Evolutionary conservation across 2,888 invertebrate species (phyloP), one percentile per base, ranked within the genome.

Genomic region (Zhuqinia jingwanae): DNA sequence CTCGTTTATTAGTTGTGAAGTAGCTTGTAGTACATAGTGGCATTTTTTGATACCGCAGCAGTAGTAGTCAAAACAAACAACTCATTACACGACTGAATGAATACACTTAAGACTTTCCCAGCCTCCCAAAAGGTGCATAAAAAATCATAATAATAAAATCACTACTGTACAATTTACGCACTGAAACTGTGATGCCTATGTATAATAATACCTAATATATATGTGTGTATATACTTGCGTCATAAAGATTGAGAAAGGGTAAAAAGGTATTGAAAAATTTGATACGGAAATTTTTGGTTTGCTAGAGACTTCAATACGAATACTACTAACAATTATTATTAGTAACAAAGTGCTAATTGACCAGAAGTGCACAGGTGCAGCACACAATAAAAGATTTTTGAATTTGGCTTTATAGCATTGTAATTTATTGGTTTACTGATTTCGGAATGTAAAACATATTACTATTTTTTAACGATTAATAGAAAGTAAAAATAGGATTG

Each of bases 401-500:
- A 42, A 45, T 68, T 68, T 73, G 50, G 53, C 50, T 73, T n/a
- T 73, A 27, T 20, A 5, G 27, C 17, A 53, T 6, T 53, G 27
- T 50, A 50, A 50, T 50, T 27, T 27, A 73, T 73, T 53, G 70
- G 47, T 42, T 42, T 68, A 45, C 45, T 42, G 27, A 27, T 47
- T 15, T 20, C 8, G 27, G 1, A 63, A 58, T 22, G 50, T n/a
- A 13, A 15, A 15, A 15, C 13, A 42, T 8, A 42, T 42, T 42
- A 50, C 58, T 10, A 20, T 13, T 36, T 3, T 36, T 8, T 36
- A 8, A 36, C 36, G 58, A 58, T 76, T 56, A 73, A 17, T 76
- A 76, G 76, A 76, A 76, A 76, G 76, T 76, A 76, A 20, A 76
- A 76, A 58, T 76, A 76, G 13, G 25, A 27, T n/a, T 56, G 58